Evolutionary conservation across 1,140 invertebrate species (phyloP).

Genomic region (Plectrocnemia conspersa): DNA sequence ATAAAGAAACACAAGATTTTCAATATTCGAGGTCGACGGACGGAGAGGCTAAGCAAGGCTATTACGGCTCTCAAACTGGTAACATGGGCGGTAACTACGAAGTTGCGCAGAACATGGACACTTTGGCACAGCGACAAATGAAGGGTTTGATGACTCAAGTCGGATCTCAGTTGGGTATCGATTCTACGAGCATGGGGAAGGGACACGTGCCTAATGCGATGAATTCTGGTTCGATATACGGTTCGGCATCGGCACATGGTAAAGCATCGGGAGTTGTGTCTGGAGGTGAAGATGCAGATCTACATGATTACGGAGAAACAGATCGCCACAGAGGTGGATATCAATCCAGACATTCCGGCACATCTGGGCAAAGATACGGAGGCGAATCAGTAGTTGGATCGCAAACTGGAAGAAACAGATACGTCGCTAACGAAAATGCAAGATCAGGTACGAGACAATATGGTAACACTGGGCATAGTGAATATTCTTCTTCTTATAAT

Average conservation of each 20-base stretch:
- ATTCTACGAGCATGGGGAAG: conserved; percentile 31
- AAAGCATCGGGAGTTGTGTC: conserved; percentile 25
- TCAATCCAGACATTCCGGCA: too few relatives aligned
- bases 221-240: conserved; percentile 43
- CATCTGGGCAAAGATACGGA: neutral
- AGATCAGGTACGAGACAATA: too few relatives aligned
- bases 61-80: conserved; percentile 46
- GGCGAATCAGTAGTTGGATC: neutral
- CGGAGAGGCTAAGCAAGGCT: conserved; percentile 45
- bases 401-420: conserved; percentile 11
- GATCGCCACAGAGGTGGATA: neutral
- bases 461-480: too few relatives aligned
- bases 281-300: neutral
- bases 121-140: conserved; percentile 46
- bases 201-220: conserved; percentile 28
- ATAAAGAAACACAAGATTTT: conserved; percentile 50
- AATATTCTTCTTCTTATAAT: too few relatives aligned
- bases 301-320: neutral
- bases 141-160: conserved; percentile 43
- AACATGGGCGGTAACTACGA: conserved; percentile 52
- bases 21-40: conserved; percentile 48
- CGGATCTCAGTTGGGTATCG: conserved; percentile 45
- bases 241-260: conserved; percentile 45
- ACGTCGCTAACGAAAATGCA: too few relatives aligned
- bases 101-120: conserved; percentile 49